Evolutionary conservation across 2,888 invertebrate species (phyloP).

Genomic region (Tuta absoluta): DNA sequence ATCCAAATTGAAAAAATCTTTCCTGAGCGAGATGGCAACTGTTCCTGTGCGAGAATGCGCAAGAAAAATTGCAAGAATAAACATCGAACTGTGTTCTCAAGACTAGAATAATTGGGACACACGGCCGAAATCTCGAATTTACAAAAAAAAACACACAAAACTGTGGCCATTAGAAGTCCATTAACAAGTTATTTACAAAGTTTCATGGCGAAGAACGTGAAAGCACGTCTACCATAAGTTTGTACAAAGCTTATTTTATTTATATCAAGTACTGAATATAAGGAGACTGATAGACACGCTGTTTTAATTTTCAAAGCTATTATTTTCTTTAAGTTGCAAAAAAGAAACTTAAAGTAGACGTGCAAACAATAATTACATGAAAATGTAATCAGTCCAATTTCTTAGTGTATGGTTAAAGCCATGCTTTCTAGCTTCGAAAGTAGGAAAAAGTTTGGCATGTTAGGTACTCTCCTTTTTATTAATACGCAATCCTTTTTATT

Average conservation of each 20-base stretch:
- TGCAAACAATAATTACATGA: constrained; percentile 41
- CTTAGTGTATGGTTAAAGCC: constrained; percentile 66
- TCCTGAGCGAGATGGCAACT: constrained; percentile 8
- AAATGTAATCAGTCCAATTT: constrained; percentile 61
- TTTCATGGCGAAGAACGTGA: constrained; percentile 58
- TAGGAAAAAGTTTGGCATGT: constrained; percentile 68
- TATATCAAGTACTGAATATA: neutral
- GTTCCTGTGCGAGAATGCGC: constrained; percentile 26
- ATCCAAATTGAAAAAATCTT: neutral
- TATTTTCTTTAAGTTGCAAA: neutral
- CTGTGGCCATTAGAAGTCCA: constrained; percentile 56
- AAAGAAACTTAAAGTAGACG: constrained; percentile 23
- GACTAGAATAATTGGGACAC: constrained; percentile 73
- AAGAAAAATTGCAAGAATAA: constrained; percentile 7
- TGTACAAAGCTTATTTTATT: neutral
- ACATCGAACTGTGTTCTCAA: constrained; percentile 45
- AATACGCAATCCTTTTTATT: constrained; percentile 48
- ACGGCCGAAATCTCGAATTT: constrained; percentile 40
- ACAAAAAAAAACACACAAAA: constrained; percentile 37
- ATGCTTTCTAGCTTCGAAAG: constrained; percentile 61
- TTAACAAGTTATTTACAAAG: constrained; percentile 70
- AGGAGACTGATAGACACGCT: constrained; percentile 3
- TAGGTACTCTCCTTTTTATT: constrained; percentile 43
- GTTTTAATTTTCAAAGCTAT: neutral
- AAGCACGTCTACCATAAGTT: constrained; percentile 31